These are phyloP conservation scores for Hyperopisus bebe DNA, from an alignment of 2,113 vertebrate species.

Conservation along the genomic window DNA sequence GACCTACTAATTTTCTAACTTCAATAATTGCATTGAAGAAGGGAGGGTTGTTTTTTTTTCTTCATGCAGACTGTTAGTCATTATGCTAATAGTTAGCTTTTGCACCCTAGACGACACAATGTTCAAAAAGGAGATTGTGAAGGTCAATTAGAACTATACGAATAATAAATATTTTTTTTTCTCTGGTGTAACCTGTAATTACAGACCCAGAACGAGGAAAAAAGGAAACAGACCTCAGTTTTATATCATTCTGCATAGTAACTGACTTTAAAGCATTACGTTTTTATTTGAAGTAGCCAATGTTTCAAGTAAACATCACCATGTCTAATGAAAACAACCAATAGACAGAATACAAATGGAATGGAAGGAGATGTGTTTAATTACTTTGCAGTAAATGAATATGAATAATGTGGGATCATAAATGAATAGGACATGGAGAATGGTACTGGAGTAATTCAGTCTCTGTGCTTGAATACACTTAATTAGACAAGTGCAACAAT, in stretches of 20 bases:
- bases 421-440: neutral
- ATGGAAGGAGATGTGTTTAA: neutral
- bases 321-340: neutral
- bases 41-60: neutral
- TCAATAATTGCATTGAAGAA: no score
- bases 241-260: neutral
- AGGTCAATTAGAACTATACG: neutral
- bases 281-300: neutral
- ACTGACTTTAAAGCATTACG: neutral
- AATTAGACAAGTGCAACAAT: neutral
- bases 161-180: neutral
- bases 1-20: no score
- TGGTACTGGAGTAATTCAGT: neutral
- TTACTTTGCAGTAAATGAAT: slow-evolving; percentile 6
- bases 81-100: neutral
- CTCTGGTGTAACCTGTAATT: neutral
- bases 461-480: neutral
- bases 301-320: neutral
- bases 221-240: neutral
- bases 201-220: neutral
- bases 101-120: neutral
- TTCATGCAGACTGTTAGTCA: neutral
- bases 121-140: neutral
- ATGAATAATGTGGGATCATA: neutral
- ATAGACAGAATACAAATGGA: neutral